Base-by-base conservation (phyloP, 2,797 vertebrate genomes). In the Morelia viridis region DNA sequence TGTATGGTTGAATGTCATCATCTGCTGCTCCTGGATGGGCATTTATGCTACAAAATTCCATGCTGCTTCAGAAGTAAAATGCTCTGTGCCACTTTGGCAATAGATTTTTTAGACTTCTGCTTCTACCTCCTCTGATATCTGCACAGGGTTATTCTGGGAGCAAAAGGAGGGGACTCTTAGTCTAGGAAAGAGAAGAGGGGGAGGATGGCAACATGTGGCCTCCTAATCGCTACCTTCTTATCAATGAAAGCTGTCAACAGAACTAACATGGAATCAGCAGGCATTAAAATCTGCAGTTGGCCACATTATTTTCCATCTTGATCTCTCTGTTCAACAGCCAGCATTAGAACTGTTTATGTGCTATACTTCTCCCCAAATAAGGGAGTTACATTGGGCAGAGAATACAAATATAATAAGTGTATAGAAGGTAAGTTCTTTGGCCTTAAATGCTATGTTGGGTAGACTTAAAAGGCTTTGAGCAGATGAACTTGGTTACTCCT, bases 311-410 rank as follows among this genome's bases (percentile, higher is more conserved):
- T 95, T 93, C 89, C 90, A 83, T 53, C 92, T 94, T 85, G 0
- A 5, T 85, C 0, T 76, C 88, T 92, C 92, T 83, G 24, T 94
- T 95, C 95, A 94, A 91, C 94, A 95, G 84, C 83, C 57, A 85
- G 60, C n/a, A 62, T 71, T 19, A 46, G 50, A 85, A 8, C 31
- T 26, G 5, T 60, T 24, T 46, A 28, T 80, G 26, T 88, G 31
- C 17, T 3, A 46, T 62, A 61, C 41, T 35, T 71, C 24, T n/a
- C 1, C 50, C 28, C n/a, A 68, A 65, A 12, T 11, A 53, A 28
- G 24, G 87, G 35, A 5, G 65, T 65, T 88, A 57, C 28, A 17
- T 22, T 88, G 46, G 35, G 8, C 71, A n/a, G 3, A 46, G 2
- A 53, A 57, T 86, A 11, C 7, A 65, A 35, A 56, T n/a, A 68